These are phyloP conservation scores for Euproctis similis DNA, from an alignment of 2,888 invertebrate genomes.

Conservation along the genomic window DNA sequence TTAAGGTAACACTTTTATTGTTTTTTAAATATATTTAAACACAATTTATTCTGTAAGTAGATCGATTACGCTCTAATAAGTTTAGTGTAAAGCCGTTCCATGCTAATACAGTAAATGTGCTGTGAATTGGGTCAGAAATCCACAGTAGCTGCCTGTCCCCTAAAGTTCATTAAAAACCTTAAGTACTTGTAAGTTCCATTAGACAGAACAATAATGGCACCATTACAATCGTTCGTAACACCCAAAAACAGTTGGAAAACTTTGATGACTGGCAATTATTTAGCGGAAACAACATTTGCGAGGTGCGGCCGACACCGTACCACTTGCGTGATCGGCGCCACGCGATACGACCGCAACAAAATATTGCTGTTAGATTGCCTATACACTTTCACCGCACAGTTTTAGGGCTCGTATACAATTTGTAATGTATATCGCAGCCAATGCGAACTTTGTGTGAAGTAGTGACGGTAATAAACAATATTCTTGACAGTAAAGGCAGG, in stretches of 20 bases:
- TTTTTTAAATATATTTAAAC: too few species aligned
- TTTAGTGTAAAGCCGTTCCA: too few species aligned
- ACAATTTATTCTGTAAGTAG: too few species aligned
- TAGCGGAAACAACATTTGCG: constrained; percentile 44
- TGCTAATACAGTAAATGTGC: too few species aligned
- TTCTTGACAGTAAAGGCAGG: constrained; percentile 48
- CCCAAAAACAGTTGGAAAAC: constrained; percentile 29
- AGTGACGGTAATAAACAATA: constrained; percentile 16
- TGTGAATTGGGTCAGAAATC: too few species aligned
- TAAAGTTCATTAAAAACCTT: background rate
- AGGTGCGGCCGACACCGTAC: constrained; percentile 31
- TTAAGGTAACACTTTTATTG: too few species aligned
- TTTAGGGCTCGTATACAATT: constrained; percentile 19
- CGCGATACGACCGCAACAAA: constrained; percentile 19
- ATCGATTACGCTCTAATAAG: too few species aligned
- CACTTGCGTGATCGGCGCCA: constrained; percentile 23
- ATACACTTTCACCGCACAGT: constrained; percentile 19
- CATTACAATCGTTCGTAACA: constrained; percentile 19
- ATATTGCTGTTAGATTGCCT: constrained; percentile 25
- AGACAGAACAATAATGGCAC: constrained; percentile 16
- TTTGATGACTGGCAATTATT: constrained; percentile 55
- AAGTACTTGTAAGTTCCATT: background rate
- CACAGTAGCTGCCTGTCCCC: background rate
- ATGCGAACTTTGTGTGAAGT: background rate
- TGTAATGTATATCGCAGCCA: constrained; percentile 32